Base-by-base conservation (phyloP, 1,140 invertebrate genomes). In the Triops cancriformis region DNA sequence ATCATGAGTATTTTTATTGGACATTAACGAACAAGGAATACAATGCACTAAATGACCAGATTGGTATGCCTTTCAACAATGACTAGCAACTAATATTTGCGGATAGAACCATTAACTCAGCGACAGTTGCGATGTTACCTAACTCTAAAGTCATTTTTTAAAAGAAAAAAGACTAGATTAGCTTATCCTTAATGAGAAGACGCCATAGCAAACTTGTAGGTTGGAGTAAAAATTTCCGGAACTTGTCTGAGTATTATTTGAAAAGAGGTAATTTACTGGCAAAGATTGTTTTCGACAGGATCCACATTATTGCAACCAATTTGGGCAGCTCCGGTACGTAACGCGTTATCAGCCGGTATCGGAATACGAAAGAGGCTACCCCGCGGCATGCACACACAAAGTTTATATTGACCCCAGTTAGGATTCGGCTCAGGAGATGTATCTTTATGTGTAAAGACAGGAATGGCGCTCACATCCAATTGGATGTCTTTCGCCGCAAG, bases 331-430 rank as follows among this genome's bases (percentile, higher is more conserved):
- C 75, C 27, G 26, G 72, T 78, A 73, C 78, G 77, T 23, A 77
- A 89, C 9, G 89, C 86, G 78, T 86, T 86, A 74, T 84, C 80
- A 80, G 82, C 85, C 14, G 88, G 88, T 3, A 92, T 88, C 0
- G 90, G 89, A 4, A 96, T 87, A 79, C 89, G 87, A 81, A 94
- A 96, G 9, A 96, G 82, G 82, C 91, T 92, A 0, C 93, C 94
- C 78, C 90, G 87, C 0, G 93, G 93, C 92, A 94, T 94, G 82
- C 93, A 95, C 1, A 95, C 89, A 79, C 93, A 96, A 2, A 96
- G 86, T 85, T 95, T 95, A 82, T 90, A 95, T 82, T 94, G 92
- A 0, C 82, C 79, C 9, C 80, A 77, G 37, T 76, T 51, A 3
- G 82, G 75, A 27, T 80, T 77, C 18, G 78, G 78, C 73, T 80